A percentile compares a stretch with the other conserved stretches of the same genome.
phyloP scores from a whole-genome alignment of 92 coral and sea anemone genomes.

The Plumapathes pennacea region DNA sequence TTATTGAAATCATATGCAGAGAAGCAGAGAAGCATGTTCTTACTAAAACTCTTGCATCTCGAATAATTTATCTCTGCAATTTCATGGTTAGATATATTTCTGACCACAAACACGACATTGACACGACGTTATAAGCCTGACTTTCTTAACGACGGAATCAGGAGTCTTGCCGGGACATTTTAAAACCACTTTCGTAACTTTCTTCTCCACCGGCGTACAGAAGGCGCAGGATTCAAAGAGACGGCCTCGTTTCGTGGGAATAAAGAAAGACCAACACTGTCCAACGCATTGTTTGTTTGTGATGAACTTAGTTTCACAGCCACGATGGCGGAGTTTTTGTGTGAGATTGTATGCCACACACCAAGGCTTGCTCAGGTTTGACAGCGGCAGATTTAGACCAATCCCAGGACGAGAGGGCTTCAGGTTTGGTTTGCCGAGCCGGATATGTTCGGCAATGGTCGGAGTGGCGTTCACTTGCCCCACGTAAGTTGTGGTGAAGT shows the following conservation, averaged over 20 bases:
- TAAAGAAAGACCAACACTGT: slow-evolving; percentile 29
- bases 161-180: slow-evolving; percentile 6
- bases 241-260: slow-evolving; percentile 9
- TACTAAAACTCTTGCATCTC: no score
- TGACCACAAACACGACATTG: slow-evolving; percentile 34
- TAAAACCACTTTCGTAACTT: neutral
- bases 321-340: slow-evolving; percentile 25
- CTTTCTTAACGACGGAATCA: slow-evolving; percentile 7
- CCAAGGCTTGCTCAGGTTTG: slow-evolving; percentile 14
- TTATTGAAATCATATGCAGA: no score
- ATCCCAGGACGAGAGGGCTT: slow-evolving; percentile 5
- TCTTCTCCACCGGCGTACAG: slow-evolving; percentile 14
- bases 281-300: slow-evolving; percentile 16
- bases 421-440: neutral
- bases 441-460: neutral
- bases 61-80: no score
- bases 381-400: neutral
- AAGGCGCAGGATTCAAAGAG: slow-evolving; percentile 15
- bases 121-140: slow-evolving; percentile 18
- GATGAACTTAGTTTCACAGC: slow-evolving; percentile 6
- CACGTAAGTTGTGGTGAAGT: no score
- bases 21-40: no score
- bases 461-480: no score
- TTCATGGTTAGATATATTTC: slow-evolving; percentile 14
- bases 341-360: slow-evolving; percentile 5